Evolutionary conservation across 2,888 invertebrate species (phyloP).

Genomic region (Xanthorhoe designata): DNA sequence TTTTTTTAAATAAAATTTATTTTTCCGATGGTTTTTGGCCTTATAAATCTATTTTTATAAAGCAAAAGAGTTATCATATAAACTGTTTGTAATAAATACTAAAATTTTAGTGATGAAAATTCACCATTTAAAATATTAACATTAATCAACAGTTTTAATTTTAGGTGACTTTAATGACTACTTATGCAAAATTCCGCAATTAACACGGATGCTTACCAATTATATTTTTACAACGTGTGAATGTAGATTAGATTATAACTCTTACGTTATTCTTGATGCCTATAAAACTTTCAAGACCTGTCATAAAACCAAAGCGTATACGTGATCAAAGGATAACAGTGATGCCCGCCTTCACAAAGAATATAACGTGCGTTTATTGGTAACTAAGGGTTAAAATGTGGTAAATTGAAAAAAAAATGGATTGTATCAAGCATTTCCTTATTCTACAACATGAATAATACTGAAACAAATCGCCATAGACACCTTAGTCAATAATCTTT

Average conservation of each 20-base stretch:
- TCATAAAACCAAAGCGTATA: conserved; percentile 33
- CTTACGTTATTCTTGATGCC: conserved; percentile 45
- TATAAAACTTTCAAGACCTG: conserved; percentile 45
- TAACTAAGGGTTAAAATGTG: too few relatives aligned
- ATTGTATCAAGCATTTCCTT: too few relatives aligned
- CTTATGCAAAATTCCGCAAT: conserved; percentile 21
- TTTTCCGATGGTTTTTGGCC: not conserved
- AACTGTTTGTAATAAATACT: not conserved
- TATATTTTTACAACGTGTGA: conserved; percentile 49
- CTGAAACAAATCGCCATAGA: too few relatives aligned
- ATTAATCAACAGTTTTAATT: conserved; percentile 6
- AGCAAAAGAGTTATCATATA: not conserved
- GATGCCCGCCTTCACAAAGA: not conserved
- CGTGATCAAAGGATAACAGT: conserved; percentile 34
- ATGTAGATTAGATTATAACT: conserved; percentile 44
- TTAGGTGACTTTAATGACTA: conserved; percentile 17
- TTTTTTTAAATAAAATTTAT: too few relatives aligned
- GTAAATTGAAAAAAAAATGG: too few relatives aligned
- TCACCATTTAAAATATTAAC: not conserved
- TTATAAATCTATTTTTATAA: not conserved
- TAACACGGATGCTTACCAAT: conserved; percentile 30
- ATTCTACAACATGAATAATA: too few relatives aligned
- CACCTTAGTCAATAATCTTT: too few relatives aligned
- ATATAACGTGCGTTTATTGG: not conserved
- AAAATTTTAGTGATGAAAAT: not conserved